Evolutionary conservation across 2,888 invertebrate genomes (phyloP).

Genomic region (Dryocosmus kuriphilus): DNA sequence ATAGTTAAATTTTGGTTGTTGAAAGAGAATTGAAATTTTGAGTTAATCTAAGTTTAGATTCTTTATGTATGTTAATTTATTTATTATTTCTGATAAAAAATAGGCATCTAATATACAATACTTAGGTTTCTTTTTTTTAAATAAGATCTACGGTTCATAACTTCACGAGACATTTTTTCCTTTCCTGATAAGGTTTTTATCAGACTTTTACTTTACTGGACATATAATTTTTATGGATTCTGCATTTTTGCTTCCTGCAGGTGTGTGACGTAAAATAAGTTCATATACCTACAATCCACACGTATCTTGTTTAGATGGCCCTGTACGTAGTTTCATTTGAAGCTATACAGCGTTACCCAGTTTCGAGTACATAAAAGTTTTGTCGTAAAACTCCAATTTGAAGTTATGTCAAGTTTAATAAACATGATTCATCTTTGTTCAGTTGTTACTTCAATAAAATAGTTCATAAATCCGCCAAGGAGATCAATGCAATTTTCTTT

Average conservation of each 20-base stretch:
- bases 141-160: slow-evolving; percentile 19
- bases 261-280: background rate
- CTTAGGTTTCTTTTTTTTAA: slow-evolving; percentile 1
- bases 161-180: background rate
- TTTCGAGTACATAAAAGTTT: slow-evolving; percentile 27
- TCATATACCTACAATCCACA: background rate
- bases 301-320: slow-evolving; percentile 34
- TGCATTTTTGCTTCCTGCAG: background rate
- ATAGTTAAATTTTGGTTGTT: too few relatives aligned
- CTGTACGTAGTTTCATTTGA: background rate
- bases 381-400: slow-evolving; percentile 18
- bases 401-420: slow-evolving; percentile 29
- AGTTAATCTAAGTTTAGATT: too few relatives aligned
- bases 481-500: slow-evolving; percentile 11
- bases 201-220: background rate
- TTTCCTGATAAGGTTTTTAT: background rate
- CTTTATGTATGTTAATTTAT: too few relatives aligned
- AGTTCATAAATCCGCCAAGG: slow-evolving; percentile 11
- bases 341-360: background rate
- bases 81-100: background rate
- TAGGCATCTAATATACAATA: background rate
- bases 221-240: background rate
- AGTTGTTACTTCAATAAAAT: slow-evolving; percentile 12
- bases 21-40: too few relatives aligned
- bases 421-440: slow-evolving; percentile 19